Evolutionary conservation across 2,888 invertebrate genomes (phyloP).

Genomic region (Elegia similella): DNA sequence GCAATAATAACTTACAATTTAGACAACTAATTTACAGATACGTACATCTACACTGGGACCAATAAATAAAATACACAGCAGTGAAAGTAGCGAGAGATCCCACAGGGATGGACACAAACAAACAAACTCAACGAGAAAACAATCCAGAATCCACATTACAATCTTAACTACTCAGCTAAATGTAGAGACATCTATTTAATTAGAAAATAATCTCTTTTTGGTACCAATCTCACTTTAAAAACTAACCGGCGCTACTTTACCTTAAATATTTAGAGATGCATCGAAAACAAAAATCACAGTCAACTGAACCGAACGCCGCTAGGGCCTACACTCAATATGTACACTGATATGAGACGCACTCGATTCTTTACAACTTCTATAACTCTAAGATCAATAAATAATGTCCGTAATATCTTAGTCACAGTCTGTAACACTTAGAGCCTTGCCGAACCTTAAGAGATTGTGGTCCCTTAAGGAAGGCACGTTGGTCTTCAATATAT

Average conservation of each 20-base stretch:
- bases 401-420: constrained; percentile 46
- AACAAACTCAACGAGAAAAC: constrained; percentile 61
- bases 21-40: constrained; percentile 62
- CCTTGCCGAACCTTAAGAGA: constrained; percentile 54
- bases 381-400: constrained; percentile 70
- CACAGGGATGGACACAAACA: constrained; percentile 40
- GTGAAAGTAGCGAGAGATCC: constrained; percentile 38
- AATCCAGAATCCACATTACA: constrained; percentile 38
- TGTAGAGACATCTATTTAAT: constrained; percentile 53
- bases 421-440: constrained; percentile 58
- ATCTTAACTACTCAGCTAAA: constrained; percentile 57
- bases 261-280: constrained; percentile 58
- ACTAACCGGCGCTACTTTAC: constrained; percentile 54
- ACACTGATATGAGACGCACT: constrained; percentile 70
- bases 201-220: constrained; percentile 76
- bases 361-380: constrained; percentile 42
- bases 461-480: constrained; percentile 60
- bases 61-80: constrained; percentile 70
- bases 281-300: constrained; percentile 75
- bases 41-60: constrained; percentile 54
- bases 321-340: constrained; percentile 58
- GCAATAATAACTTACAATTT: constrained; percentile 58
- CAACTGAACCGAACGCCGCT: constrained; percentile 51
- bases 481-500: constrained; percentile 83
- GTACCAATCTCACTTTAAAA: constrained; percentile 78